phyloP scores from a whole-genome alignment of 2,113 vertebrate genomes.

The Ochotona princeps region DNA sequence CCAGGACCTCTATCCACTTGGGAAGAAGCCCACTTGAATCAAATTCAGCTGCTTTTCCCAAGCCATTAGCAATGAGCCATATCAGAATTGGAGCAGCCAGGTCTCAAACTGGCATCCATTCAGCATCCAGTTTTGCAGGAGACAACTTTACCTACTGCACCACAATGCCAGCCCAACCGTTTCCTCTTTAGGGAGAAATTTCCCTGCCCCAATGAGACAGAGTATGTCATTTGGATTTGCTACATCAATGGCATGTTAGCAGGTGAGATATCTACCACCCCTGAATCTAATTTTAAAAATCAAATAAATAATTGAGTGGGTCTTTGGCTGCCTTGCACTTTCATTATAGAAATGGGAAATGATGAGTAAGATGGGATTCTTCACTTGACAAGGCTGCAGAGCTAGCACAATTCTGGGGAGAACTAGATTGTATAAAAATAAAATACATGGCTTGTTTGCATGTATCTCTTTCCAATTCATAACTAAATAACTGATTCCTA shows the following conservation, averaged over 20 bases:
- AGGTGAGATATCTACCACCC: not conserved
- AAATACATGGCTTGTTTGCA: not conserved
- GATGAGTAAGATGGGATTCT: not conserved
- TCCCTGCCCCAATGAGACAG: not conserved
- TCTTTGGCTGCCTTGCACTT: not conserved
- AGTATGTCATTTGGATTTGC: not conserved
- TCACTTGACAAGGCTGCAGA: not conserved
- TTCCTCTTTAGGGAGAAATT: not conserved
- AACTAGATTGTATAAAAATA: not conserved
- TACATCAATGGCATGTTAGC: not conserved
- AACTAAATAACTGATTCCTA: not conserved
- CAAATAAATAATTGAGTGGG: not conserved
- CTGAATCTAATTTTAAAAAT: not conserved
- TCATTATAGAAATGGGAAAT: not conserved
- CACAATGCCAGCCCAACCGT: too few species aligned
- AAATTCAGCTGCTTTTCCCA: too few species aligned
- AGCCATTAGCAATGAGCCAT: too few species aligned
- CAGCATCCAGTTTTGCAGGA: too few species aligned
- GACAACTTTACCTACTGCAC: too few species aligned
- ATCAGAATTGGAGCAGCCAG: too few species aligned
- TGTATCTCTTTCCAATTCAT: too few species aligned
- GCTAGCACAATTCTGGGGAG: not conserved
- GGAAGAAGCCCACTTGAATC: too few species aligned
- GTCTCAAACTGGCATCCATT: too few species aligned
- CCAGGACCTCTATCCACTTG: too few species aligned